Evolutionary conservation across 2,113 vertebrate genomes (phyloP).

Genomic region (Sterrhoptilus dennistouni): DNA sequence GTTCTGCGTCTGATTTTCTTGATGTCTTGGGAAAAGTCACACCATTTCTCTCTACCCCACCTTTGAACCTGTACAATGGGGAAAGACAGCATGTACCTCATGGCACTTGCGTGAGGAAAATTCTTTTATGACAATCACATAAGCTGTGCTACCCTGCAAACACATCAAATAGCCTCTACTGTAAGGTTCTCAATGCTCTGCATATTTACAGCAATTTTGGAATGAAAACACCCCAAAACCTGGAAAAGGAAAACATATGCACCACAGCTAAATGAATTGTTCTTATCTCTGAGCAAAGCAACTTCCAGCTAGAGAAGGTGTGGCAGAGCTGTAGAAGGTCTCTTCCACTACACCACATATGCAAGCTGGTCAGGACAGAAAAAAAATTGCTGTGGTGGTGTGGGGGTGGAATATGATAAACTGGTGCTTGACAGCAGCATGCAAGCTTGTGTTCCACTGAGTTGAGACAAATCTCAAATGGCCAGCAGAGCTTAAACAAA

Average conservation of each 20-base stretch:
- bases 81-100: not conserved
- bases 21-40: not conserved
- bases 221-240: not conserved
- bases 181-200: not conserved
- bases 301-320: not conserved
- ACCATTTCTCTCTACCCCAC: fast-evolving
- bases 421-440: not conserved
- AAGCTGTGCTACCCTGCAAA: not conserved
- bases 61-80: not conserved
- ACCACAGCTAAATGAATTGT: not conserved
- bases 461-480: not conserved
- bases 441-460: not conserved
- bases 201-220: not conserved
- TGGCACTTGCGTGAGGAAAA: not conserved
- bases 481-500: not conserved
- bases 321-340: not conserved
- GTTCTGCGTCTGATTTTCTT: not conserved
- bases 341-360: not conserved
- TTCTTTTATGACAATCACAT: not conserved
- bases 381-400: no score
- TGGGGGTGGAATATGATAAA: not conserved
- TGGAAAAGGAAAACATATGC: not conserved
- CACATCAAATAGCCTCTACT: not conserved
- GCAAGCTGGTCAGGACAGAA: not conserved
- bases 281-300: not conserved